Evolutionary conservation across 2,888 invertebrate species (phyloP), one percentile per base, ranked within the genome.

Genomic region (Lasioglossum villosulum): DNA sequence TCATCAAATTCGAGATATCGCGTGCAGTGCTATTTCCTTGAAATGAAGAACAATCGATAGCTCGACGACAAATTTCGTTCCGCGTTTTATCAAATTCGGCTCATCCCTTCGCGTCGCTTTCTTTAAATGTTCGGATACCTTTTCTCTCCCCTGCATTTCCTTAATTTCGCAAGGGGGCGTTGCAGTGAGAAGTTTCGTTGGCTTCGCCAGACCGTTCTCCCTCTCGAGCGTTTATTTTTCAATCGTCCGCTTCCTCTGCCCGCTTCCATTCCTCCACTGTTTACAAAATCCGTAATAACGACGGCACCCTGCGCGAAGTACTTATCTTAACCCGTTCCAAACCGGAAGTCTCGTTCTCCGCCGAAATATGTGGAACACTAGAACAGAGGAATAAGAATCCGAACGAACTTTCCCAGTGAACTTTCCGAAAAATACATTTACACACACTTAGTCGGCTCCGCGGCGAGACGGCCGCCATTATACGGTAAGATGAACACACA

Each of bases 181-280:
- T 89, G 91, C 89, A 89, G 89, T 80, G 86, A 84, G 90, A 92
- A 92, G 89, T 92, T 92, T 90, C 80, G 90, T 91, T 91, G 91
- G 90, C 90, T 86, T 63, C 89, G 90, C 87, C 82, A 80, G 77
- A 75, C 83, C 77, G 59, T 52, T 63, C 89, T 89, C 84, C 66
- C 63, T 72, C 72, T 70, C 78, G 45, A 68, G 42, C 88, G 83
- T 89, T 88, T 89, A 90, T 89, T 89, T 90, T 85, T 83, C 68
- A 80, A 85, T 85, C 82, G 82, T 78, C 81, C 74, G 34, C 74
- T 56, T 71, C 34, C n/a, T 70, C 56, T 73, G 42, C 45, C 63
- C 56, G 73, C 72, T 42, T 70, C 75, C 48, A 71, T 76, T 72
- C 74, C 75, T 72, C 73, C 72, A 39, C 76, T 79, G 78, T 87